phyloP scores from a whole-genome alignment of 2,797 vertebrate species.

The Melanitta fusca region DNA sequence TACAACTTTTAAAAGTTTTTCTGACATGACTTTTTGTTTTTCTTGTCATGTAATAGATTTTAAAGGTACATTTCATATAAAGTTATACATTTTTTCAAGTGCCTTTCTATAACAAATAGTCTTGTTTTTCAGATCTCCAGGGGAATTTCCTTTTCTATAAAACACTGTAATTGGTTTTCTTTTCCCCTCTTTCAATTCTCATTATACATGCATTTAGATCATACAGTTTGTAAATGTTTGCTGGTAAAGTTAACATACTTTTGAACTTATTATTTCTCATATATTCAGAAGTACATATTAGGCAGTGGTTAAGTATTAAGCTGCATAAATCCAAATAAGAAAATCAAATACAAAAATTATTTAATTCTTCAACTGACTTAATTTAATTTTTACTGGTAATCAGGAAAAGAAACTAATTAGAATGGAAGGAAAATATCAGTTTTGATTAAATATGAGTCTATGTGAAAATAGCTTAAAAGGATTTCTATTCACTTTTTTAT shows the following conservation, averaged over 20 bases:
- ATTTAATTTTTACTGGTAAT: slow-evolving; percentile 4
- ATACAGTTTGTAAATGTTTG: slow-evolving; percentile 55
- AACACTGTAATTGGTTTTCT: slow-evolving; percentile 52
- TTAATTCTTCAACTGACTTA: slow-evolving; percentile 14
- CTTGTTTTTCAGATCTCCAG: slow-evolving; percentile 59
- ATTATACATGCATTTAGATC: slow-evolving; percentile 58
- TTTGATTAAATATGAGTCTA: neutral
- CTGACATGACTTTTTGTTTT: slow-evolving; percentile 76
- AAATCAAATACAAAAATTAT: slow-evolving; percentile 17
- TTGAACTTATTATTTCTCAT: slow-evolving; percentile 69
- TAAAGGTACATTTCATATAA: slow-evolving; percentile 59
- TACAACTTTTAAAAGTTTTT: slow-evolving; percentile 73
- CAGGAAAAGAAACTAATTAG: neutral
- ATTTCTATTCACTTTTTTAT: neutral
- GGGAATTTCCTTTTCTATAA: slow-evolving; percentile 57
- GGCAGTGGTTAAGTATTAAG: slow-evolving; percentile 21
- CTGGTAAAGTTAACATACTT: slow-evolving; percentile 52
- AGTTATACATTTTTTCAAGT: slow-evolving; percentile 56
- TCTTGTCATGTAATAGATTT: slow-evolving; percentile 66
- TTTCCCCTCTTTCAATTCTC: neutral
- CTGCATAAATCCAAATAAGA: slow-evolving; percentile 53
- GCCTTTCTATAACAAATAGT: slow-evolving; percentile 55
- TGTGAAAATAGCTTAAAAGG: neutral
- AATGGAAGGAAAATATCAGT: neutral
- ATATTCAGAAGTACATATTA: slow-evolving; percentile 67